phyloP scores from a whole-genome alignment of 2,797 vertebrate genomes.

The Anas capensis region DNA sequence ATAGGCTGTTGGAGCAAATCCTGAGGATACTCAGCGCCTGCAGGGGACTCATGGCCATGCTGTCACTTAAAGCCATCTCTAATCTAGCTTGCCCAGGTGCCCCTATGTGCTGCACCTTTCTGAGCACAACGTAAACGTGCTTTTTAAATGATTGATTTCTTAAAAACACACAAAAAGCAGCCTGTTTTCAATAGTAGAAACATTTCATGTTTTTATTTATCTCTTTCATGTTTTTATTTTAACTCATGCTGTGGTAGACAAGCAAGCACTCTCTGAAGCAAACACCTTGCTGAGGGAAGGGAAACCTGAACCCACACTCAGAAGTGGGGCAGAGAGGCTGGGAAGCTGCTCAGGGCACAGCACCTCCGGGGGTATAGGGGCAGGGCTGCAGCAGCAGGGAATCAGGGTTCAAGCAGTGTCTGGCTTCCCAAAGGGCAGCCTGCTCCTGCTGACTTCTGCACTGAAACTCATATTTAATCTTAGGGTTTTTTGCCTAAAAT shows the following conservation, averaged over 20 bases:
- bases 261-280: neutral
- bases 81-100: neutral
- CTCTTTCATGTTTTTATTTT: neutral
- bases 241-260: neutral
- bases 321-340: neutral
- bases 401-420: neutral
- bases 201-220: neutral
- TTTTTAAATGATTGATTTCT: neutral
- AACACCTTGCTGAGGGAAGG: neutral
- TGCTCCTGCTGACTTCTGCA: neutral
- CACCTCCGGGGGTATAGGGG: neutral
- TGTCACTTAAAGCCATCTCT: accelerated
- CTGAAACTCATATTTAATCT: neutral
- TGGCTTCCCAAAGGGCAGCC: neutral
- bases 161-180: neutral
- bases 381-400: neutral
- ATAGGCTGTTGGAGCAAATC: neutral
- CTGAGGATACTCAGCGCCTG: neutral
- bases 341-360: accelerated
- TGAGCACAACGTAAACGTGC: accelerated
- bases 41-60: accelerated
- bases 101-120: neutral
- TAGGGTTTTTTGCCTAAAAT: slow-evolving; percentile 22
- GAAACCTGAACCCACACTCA: neutral
- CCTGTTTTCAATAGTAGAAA: neutral